Evolutionary conservation across 2,888 invertebrate genomes (phyloP), one percentile per base, ranked within the genome.

Genomic region (Eudasyphora cyanicolor): DNA sequence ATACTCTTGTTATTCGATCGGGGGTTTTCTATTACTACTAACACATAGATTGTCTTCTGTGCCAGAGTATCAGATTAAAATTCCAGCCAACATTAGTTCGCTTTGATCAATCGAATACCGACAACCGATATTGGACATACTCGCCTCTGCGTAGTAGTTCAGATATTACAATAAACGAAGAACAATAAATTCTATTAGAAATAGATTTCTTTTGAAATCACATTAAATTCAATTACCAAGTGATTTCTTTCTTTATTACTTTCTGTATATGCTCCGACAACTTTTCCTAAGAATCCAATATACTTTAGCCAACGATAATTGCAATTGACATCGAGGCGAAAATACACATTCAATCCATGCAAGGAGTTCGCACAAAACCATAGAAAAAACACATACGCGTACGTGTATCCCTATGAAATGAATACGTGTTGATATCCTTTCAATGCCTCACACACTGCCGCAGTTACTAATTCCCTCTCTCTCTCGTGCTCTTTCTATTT

Each of bases 171-270:
- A 12, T 57, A 57, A 27, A 1, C 57, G 27, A 62, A 32, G 32
- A 32, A 17, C 17, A 62, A n/a, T 17, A 7, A 49, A 70, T 27
- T 19, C 12, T 32, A 70, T 29, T 29, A 21, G 38, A 19, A 70
- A 51, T n/a, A 32, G 27, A 49, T 49, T 70, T 17, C 29, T 49
- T 45, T 70, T 27, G 27, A 70, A 70, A 70, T 70, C 70, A 51
- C 45, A 70, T 51, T 49, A 49, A 51, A 70, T 70, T 70, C 70
- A 70, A 70, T 70, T 70, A 70, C 29, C 70, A 29, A 70, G 24
- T 49, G 51, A 70, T 70, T 70, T 27, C 17, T 49, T 70, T 32
- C 19, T 49, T 51, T 70, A 49, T 69, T 49, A 7, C 45, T 27
- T 62, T 29, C 32, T n/a, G n/a, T 4, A 62, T 32, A 8, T 17